phyloP scores from a whole-genome alignment of 2,888 invertebrate genomes.

The Lysandra bellargus region DNA sequence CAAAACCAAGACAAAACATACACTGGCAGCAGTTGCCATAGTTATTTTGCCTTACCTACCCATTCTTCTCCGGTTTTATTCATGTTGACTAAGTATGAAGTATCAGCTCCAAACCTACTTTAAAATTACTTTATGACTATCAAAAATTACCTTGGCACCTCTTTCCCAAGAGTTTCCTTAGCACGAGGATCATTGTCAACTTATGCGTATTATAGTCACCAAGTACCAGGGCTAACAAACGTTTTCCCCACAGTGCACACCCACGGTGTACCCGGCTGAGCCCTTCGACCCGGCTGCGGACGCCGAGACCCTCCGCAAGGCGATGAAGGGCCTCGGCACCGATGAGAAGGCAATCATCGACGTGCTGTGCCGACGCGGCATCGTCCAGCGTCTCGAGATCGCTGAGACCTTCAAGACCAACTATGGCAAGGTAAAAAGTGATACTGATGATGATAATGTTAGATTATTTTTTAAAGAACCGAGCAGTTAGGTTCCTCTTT shows the following conservation, averaged over 20 bases:
- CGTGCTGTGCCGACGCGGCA: slow-evolving; percentile 92
- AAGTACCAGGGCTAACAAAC: not conserved
- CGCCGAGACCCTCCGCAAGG: slow-evolving; percentile 91
- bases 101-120: no score
- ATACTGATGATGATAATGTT: not conserved
- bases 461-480: not conserved
- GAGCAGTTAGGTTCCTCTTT: not conserved
- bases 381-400: slow-evolving; percentile 94
- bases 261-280: slow-evolving; percentile 92
- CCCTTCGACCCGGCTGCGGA: slow-evolving; percentile 92
- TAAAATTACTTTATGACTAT: no score
- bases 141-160: no score
- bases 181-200: no score
- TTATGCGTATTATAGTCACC: not conserved
- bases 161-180: no score
- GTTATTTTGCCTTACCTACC: no score
- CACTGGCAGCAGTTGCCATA: no score
- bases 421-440: slow-evolving; percentile 88
- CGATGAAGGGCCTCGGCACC: slow-evolving; percentile 96
- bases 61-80: no score
- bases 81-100: no score
- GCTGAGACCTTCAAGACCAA: slow-evolving; percentile 94
- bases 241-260: slow-evolving; percentile 84
- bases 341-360: slow-evolving; percentile 96
- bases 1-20: no score